Evolutionary conservation across 1,140 invertebrate species (phyloP).

Genomic region (Drosophila kanapiae): DNA sequence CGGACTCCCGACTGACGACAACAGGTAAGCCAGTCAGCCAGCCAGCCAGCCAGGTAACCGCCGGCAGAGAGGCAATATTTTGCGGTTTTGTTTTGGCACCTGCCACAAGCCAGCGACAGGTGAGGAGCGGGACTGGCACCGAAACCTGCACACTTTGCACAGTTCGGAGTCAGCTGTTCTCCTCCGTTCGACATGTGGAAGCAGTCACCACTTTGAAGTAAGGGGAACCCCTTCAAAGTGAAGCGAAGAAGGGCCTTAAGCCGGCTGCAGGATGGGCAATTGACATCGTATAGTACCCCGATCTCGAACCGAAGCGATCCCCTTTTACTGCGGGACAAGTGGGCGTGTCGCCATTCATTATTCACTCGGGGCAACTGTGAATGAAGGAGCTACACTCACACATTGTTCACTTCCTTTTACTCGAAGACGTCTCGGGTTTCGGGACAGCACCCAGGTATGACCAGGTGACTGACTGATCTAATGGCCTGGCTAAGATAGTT

Average conservation of each 20-base stretch:
- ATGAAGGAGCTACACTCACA: slow-evolving; percentile 14
- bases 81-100: slow-evolving; percentile 75
- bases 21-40: slow-evolving; percentile 32
- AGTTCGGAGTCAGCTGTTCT: slow-evolving; percentile 63
- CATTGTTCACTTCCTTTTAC: slow-evolving; percentile 11
- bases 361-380: slow-evolving; percentile 48
- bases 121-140: slow-evolving; percentile 1
- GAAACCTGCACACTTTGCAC: slow-evolving; percentile 3
- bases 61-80: slow-evolving; percentile 43
- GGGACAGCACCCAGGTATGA: background rate
- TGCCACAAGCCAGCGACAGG: slow-evolving; percentile 60
- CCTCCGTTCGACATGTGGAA: slow-evolving; percentile 22
- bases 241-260: slow-evolving; percentile 6
- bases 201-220: background rate
- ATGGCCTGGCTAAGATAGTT: slow-evolving; percentile 1
- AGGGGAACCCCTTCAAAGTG: background rate
- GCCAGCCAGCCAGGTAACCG: slow-evolving; percentile 12
- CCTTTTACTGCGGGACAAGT: slow-evolving; percentile 9
- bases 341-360: slow-evolving; percentile 66
- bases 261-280: slow-evolving; percentile 31
- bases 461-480: slow-evolving; percentile 16
- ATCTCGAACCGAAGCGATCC: background rate
- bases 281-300: slow-evolving; percentile 19
- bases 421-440: background rate
- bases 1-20: slow-evolving; percentile 28